Evolutionary conservation across 37 sponge, comb jelly and placozoan genomes (phyloP), one percentile per base, ranked within the genome.

Genomic region (Diacarnus erythraeanus): DNA sequence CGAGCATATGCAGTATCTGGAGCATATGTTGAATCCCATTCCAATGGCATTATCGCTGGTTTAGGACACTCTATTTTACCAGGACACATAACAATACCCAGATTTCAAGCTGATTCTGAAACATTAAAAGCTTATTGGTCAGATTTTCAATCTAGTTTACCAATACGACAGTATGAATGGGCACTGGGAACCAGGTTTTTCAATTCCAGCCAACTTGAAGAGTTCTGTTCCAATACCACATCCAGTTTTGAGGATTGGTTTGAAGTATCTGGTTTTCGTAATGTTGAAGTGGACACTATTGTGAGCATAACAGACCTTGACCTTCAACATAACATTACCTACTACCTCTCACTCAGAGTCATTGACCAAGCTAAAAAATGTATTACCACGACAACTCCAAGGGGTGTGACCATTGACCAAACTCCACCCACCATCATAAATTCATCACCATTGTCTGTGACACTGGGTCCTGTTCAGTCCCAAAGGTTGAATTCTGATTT

Each of bases 361-460:
- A 38, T 92, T 1, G 96, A 96, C 63, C 71, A 91, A 56, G 87
- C 93, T 0, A 61, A 75, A 18, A 83, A 89, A 36, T 96, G 96
- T 75, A 26, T 84, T 0, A 57, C 88, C 10, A 59, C 75, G 0
- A 35, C 18, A 29, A 74, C 78, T 1, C 42, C 80, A 21, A 5
- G 60, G 3, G 75, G 59, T 1, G 51, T 83, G 10, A 80, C 79
- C 12, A 66, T 96, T 35, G 96, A 96, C 66, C 60, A 67, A 30
- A 87, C 93, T 18, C 69, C 85, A 42, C 96, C 96, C 38, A 72
- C 42, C 21, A 47, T 65, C 64, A 17, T 42, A 42, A 36, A 61
- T 38, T 73, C 2, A 27, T 6, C 73, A 29, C 56, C 76, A 29
- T 0, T 42, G 18, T 1, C 40, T 54, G 58, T 25, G 21, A 68